phyloP scores from a whole-genome alignment of 2,113 vertebrate genomes.

The Strix uralensis region DNA sequence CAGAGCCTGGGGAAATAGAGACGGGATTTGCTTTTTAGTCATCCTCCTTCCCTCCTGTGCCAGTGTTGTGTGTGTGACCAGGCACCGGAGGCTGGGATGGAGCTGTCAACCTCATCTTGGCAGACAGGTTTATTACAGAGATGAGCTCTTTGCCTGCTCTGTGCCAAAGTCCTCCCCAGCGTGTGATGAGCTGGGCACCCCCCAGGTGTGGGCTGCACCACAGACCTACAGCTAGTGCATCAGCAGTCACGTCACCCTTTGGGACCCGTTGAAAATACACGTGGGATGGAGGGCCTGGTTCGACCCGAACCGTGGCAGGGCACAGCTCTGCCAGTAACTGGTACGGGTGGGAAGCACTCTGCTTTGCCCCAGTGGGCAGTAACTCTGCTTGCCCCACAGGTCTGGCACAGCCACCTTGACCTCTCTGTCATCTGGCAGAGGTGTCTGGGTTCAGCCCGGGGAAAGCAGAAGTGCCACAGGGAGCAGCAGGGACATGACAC shows the following conservation, averaged over 20 bases:
- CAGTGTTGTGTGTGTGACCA: not conserved
- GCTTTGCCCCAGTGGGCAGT: not conserved
- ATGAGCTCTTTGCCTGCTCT: not conserved
- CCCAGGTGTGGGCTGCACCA: not conserved
- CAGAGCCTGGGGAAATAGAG: not conserved
- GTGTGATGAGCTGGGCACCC: not conserved
- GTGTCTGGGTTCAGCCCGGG: not conserved
- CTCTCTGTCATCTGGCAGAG: not conserved
- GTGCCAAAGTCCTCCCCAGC: not conserved
- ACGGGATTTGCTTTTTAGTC: not conserved
- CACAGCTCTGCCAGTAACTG: not conserved
- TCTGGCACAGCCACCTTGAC: not conserved
- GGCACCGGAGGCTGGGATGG: not conserved
- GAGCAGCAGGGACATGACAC: not conserved
- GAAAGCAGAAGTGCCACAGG: not conserved
- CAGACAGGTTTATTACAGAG: not conserved
- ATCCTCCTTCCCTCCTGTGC: not conserved
- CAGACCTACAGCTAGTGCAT: not conserved
- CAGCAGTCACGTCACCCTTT: not conserved
- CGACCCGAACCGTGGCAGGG: not conserved
- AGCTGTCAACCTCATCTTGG: not conserved
- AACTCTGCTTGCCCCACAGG: not conserved
- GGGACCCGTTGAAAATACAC: rapidly evolving
- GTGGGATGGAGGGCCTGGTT: not conserved
- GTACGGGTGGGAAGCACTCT: rapidly evolving